Conservation (phyloP, 2,113 vertebrate genomes). For the Muntiacus muntjak region DNA sequence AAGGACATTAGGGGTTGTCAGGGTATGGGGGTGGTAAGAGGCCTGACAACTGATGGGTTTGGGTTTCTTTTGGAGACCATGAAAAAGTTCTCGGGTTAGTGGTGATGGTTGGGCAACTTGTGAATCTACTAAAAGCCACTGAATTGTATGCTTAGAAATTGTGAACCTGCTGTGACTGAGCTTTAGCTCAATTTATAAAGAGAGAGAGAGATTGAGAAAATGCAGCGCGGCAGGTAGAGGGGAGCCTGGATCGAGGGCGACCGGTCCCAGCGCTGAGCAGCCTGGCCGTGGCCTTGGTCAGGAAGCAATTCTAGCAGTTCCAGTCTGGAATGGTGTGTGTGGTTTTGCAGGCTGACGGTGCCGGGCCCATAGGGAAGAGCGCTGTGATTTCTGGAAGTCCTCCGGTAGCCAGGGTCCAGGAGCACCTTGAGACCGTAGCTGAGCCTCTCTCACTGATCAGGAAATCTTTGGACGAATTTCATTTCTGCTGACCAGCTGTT, state of each 20-base stretch:
- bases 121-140: not conserved
- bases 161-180: not conserved
- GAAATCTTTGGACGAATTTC: not conserved
- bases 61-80: not conserved
- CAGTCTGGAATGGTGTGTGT: not conserved
- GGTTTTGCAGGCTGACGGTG: not conserved
- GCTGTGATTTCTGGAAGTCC: not conserved
- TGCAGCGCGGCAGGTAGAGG: not conserved
- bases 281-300: not conserved
- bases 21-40: too few species aligned
- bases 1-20: not conserved
- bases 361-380: not conserved
- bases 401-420: not conserved
- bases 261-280: not conserved
- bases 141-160: not conserved
- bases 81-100: not conserved
- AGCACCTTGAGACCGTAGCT: not conserved
- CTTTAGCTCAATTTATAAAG: not conserved
- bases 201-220: not conserved
- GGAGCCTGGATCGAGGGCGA: not conserved
- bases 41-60: too few species aligned
- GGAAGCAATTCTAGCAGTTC: not conserved
- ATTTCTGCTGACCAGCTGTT: not conserved
- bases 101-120: not conserved
- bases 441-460: not conserved